phyloP scores from a whole-genome alignment of 2,797 vertebrate species.

The Enteromius unitaeniatus region DNA sequence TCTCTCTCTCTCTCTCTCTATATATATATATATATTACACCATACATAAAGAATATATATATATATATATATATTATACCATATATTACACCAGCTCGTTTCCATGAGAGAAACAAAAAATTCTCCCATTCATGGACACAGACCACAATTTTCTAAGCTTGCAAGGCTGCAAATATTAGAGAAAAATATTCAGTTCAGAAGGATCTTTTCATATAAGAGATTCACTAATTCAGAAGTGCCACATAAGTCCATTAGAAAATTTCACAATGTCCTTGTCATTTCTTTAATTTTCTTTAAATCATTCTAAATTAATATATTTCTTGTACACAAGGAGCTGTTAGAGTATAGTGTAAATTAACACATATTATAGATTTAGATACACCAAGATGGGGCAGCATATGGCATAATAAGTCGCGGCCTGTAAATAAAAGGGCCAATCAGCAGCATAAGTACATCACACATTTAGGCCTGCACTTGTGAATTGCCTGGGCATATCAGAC shows the following conservation, averaged over 20 bases:
- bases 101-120: neutral
- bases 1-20: too few species aligned
- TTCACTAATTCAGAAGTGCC: neutral
- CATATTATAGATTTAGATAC: neutral
- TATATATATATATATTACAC: neutral
- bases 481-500: too few species aligned
- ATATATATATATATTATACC: neutral
- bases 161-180: too few species aligned
- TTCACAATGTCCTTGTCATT: too few species aligned
- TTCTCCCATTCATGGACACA: neutral
- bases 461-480: too few species aligned
- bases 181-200: too few species aligned
- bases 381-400: too few species aligned
- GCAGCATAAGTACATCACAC: too few species aligned
- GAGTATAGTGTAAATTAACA: neutral
- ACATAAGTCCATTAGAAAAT: neutral
- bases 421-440: neutral
- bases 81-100: neutral
- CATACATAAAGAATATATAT: too few species aligned
- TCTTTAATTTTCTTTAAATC: too few species aligned
- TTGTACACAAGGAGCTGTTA: neutral
- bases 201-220: neutral
- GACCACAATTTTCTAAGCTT: too few species aligned
- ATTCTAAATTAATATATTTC: too few species aligned
- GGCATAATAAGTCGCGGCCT: neutral